phyloP scores from a whole-genome alignment of 2,113 vertebrate species.

The Mesocricetus auratus region DNA sequence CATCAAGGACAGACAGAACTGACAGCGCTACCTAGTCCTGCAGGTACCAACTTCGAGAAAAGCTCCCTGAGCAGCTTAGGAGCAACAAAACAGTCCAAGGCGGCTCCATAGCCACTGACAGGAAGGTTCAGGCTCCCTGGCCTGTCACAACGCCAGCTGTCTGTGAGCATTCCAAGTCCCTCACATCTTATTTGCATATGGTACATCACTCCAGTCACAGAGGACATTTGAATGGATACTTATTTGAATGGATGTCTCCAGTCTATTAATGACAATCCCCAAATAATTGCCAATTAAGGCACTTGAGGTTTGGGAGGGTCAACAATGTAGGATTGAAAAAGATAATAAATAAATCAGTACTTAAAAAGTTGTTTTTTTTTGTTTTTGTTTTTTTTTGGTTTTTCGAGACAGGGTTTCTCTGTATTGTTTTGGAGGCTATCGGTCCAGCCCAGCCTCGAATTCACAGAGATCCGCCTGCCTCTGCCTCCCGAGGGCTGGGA shows the following conservation, averaged over 20 bases:
- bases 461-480: too few relatives aligned
- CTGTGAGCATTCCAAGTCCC: slow-evolving; percentile 23
- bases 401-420: too few relatives aligned
- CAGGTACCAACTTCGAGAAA: slow-evolving; percentile 11
- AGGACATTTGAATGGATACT: background rate
- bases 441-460: too few relatives aligned
- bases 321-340: slow-evolving; percentile 23
- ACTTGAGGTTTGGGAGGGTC: background rate
- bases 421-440: too few relatives aligned
- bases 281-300: slow-evolving; percentile 23
- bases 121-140: background rate
- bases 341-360: background rate
- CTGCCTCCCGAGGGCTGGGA: too few relatives aligned
- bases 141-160: background rate
- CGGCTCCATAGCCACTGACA: background rate
- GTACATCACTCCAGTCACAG: slow-evolving; percentile 43
- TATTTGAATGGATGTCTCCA: slow-evolving; percentile 38
- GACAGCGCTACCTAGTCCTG: background rate
- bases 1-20: background rate
- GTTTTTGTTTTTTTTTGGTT: too few relatives aligned
- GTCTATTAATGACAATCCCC: slow-evolving; percentile 43
- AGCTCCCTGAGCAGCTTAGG: background rate
- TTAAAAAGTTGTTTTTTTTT: too few relatives aligned
- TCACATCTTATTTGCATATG: slow-evolving; percentile 54
- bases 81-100: background rate